Evolutionary conservation across 1,140 invertebrate genomes (phyloP), one percentile per base, ranked within the genome.

Genomic region (Drosophila lowei): DNA sequence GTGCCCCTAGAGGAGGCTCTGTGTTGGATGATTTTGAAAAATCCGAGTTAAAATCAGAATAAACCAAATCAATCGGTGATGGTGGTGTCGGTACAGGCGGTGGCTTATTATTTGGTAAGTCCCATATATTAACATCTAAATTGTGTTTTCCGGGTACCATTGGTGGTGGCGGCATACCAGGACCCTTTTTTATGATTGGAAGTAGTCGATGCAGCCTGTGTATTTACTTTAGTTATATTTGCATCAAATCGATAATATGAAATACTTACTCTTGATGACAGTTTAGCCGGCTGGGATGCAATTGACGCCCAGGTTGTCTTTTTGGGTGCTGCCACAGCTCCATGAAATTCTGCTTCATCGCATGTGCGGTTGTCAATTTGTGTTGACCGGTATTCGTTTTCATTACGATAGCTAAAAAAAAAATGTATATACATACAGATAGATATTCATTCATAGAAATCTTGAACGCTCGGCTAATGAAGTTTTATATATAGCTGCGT

Each of bases 231-330:
- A 2, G 11, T 48, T 53, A 15, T 21, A 5, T n/a, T 18, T 15
- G 30, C 28, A 6, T 53, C 2, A 23, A n/a, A 23, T 11, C 28
- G 8, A 1, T 21, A 21, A 42, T 16, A 6, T 16, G 0, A 2
- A 16, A 16, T 44, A 73, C 63, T 64, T 59, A 90, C 89, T 59
- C 86, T 92, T 13, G 80, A 93, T 84, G 96, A 95, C 21, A 97
- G 96, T 90, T 98, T 98, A 8, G 97, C 97, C 38, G 98, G 98
- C 92, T 99, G 97, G 77, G 97, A 98, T 38, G 98, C 98, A 74
- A 99, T 97, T n/a, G 97, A 97, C 15, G 98, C 98, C 98, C 98
- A 99, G 57, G 97, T 97, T 90, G 97, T 97, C 92, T 98, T 98
- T 92, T 98, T 97, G 61, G 96, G 95, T 64, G 93, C 88, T 38